Conservation (phyloP, 2,797 vertebrate genomes). For the Schizothorax lantsangensis region DNA sequence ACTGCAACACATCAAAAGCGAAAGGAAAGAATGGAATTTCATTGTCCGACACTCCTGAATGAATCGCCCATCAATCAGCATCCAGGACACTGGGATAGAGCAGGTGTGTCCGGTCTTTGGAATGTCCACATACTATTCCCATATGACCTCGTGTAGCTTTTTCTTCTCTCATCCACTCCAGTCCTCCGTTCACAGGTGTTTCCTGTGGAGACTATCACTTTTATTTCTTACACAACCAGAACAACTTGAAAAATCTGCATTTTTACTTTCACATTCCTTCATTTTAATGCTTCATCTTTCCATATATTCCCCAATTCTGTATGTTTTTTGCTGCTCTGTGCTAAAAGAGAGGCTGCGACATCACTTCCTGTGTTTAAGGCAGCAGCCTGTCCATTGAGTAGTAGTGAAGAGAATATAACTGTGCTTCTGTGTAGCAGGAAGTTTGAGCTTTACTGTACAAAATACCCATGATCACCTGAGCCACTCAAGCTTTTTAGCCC, state of each 20-base stretch:
- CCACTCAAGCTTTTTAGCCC: constrained; percentile 21
- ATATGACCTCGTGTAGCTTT: background rate
- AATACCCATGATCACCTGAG: constrained; percentile 43
- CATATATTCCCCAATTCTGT: background rate
- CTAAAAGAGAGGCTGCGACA: background rate
- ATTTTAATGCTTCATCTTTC: background rate
- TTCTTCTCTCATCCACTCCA: background rate
- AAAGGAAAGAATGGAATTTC: constrained; percentile 25
- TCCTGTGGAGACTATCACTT: constrained; percentile 21
- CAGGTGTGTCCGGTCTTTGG: constrained; percentile 19
- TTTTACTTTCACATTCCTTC: constrained; percentile 41
- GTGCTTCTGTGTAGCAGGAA: constrained; percentile 18
- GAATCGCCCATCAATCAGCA: constrained; percentile 13
- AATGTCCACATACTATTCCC: background rate
- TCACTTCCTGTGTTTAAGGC: constrained; percentile 25
- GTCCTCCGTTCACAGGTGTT: constrained; percentile 8
- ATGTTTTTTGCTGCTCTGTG: constrained; percentile 13
- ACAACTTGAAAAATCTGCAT: constrained; percentile 18
- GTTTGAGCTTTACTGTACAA: constrained; percentile 41
- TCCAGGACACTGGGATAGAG: constrained; percentile 17
- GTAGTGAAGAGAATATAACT: constrained; percentile 3
- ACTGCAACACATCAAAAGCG: background rate
- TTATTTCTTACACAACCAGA: constrained; percentile 22
- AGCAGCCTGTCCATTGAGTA: background rate
- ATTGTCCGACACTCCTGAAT: background rate